These are phyloP conservation scores for Edolisoma coerulescens DNA, from an alignment of 2,113 vertebrate genomes.

Conservation along the genomic window DNA sequence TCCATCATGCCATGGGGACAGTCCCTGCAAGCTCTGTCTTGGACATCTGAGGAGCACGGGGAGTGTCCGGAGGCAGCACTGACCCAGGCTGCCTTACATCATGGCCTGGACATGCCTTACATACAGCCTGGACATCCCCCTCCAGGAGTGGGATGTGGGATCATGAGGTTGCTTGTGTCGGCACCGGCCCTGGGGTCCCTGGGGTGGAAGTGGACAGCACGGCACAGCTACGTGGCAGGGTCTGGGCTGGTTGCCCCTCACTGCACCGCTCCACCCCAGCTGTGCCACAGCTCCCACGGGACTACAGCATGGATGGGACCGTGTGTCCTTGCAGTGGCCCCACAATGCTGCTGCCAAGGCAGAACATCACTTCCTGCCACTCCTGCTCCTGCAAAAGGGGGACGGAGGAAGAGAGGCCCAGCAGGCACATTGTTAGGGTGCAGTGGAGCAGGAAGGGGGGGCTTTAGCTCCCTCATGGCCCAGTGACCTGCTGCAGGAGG, in stretches of 20 bases:
- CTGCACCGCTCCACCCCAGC: accelerated
- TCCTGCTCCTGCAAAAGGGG: background rate
- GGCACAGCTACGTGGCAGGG: background rate
- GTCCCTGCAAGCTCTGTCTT: background rate
- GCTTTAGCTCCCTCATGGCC: accelerated
- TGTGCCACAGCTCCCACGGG: accelerated
- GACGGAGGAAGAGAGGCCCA: background rate
- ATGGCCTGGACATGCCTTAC: background rate
- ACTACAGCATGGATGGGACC: background rate
- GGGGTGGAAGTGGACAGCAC: background rate
- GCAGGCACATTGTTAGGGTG: too few species aligned
- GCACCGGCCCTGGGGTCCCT: too few species aligned
- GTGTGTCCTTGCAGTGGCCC: background rate
- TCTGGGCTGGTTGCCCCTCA: accelerated
- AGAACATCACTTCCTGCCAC: accelerated
- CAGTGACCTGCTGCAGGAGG: background rate
- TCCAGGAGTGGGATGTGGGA: accelerated
- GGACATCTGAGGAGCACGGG: accelerated
- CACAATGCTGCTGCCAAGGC: background rate
- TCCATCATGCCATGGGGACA: accelerated
- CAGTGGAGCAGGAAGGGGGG: accelerated
- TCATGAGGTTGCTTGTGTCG: background rate
- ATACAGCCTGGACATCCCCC: background rate
- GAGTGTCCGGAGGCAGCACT: accelerated
- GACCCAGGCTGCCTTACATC: background rate